Evolutionary conservation across 2,797 vertebrate species (phyloP), one percentile per base, ranked within the genome.

Genomic region (Bovichtus diacanthus): DNA sequence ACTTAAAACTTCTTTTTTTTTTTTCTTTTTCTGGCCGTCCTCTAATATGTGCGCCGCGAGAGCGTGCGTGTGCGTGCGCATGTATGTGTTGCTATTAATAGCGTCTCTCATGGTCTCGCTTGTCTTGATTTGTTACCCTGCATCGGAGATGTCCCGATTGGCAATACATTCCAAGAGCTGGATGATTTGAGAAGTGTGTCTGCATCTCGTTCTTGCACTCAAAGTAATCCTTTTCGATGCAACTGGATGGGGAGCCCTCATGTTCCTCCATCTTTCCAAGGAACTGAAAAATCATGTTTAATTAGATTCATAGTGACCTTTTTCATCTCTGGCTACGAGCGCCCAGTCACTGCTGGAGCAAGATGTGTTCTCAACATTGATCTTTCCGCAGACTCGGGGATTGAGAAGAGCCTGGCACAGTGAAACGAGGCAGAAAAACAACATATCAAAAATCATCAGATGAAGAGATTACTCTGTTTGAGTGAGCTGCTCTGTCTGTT

Each of bases 301-400:
- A 95, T 95, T 95, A 93, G 91, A 95, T 94, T 91, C 83, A 83
- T 39, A 84, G 90, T 90, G 90, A 91, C 84, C 89, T 94, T 94
- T 93, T 94, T 94, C 90, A 85, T 94, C 86, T 89, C 62, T 73
- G 78, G 85, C 86, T 88, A 88, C 74, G 70, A 90, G 88, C 66
- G 23, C 82, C 83, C 85, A 91, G 91, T 76, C 76, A 64, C 77
- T 70, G 87, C 85, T 29, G 56, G 85, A 81, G 86, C 92, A 89
- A 90, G 87, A 92, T 89, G 86, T 85, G 88, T 91, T 90, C 88
- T 84, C 82, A 77, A 82, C 92, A 95, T 92, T 94, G 93, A 95
- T 95, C 92, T 91, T 87, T 81, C 84, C 80, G 85, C 84, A 87
- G 87, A 89, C 62, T 77, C 39, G 41, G 75, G 81, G 89, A 90